A percentile compares a stretch with the other conserved stretches of the same genome.
These are phyloP conservation scores for Orthonyx spaldingii DNA, from an alignment of 2,113 vertebrate species.

Conservation along the genomic window DNA sequence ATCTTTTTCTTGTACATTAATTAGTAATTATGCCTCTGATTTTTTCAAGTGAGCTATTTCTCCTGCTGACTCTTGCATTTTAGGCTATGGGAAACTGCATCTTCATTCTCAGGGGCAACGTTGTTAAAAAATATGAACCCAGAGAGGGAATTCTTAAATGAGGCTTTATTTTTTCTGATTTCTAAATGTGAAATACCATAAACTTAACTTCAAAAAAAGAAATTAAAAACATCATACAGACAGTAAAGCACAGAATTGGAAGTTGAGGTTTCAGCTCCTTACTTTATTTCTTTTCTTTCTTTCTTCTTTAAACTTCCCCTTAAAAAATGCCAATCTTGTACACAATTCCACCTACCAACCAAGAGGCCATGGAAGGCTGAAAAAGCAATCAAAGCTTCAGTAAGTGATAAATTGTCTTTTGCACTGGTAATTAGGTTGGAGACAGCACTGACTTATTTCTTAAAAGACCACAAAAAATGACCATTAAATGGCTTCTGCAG, in stretches of 20 bases:
- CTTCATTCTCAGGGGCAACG: neutral
- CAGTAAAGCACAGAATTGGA: neutral
- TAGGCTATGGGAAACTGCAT: neutral
- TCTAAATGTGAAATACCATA: neutral
- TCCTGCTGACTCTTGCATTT: conserved; percentile 43
- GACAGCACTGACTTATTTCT: neutral
- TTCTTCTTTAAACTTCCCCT: neutral
- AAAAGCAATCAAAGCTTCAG: conserved; percentile 7
- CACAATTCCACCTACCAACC: neutral
- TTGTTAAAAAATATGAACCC: neutral
- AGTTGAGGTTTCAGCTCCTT: neutral
- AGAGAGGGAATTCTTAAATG: neutral
- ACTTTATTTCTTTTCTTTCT: neutral
- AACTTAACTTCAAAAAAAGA: neutral
- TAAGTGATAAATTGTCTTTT: conserved; percentile 47
- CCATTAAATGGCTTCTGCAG: neutral
- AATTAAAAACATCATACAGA: neutral
- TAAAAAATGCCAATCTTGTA: neutral
- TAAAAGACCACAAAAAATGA: neutral
- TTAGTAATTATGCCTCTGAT: neutral
- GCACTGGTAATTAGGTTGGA: neutral
- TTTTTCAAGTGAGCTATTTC: conserved; percentile 22
- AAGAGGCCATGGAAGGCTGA: neutral
- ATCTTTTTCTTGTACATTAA: conserved; percentile 12
- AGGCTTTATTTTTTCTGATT: neutral